Evolutionary conservation across 2,113 vertebrate species (phyloP).

Genomic region (Entelurus aequoreus): DNA sequence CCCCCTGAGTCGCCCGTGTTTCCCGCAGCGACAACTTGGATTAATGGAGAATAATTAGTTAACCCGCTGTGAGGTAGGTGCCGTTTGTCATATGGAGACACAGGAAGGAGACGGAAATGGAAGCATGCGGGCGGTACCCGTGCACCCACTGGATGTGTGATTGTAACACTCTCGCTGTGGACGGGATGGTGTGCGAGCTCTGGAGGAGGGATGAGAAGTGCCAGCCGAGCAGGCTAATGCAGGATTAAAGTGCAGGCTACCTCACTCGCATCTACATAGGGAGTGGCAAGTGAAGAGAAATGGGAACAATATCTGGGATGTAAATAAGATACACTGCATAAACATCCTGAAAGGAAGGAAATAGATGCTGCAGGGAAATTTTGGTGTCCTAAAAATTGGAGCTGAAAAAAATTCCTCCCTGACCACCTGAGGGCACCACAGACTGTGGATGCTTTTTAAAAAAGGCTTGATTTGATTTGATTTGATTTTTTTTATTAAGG

Average conservation of each 20-base stretch:
- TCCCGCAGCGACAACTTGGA: slow-evolving; percentile 45
- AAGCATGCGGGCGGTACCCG: slow-evolving; percentile 20
- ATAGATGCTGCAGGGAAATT: too few species aligned
- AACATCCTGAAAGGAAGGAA: not conserved
- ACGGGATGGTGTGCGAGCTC: slow-evolving; percentile 21
- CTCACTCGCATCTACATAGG: slow-evolving; percentile 20
- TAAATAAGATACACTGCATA: not conserved
- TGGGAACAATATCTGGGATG: not conserved
- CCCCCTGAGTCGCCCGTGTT: slow-evolving; percentile 5
- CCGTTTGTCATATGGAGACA: slow-evolving; percentile 50
- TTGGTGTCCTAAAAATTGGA: too few species aligned
- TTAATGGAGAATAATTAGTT: slow-evolving; percentile 67
- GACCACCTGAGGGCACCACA: too few species aligned
- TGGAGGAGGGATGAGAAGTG: slow-evolving; percentile 14
- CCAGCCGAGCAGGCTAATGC: slow-evolving; percentile 30
- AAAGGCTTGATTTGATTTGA: too few species aligned
- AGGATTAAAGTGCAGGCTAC: slow-evolving; percentile 31
- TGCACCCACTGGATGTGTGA: slow-evolving; percentile 34
- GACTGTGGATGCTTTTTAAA: too few species aligned
- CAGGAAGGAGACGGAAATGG: slow-evolving; percentile 17
- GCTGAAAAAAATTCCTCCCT: too few species aligned
- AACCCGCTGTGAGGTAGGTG: slow-evolving; percentile 45
- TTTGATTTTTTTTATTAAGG: too few species aligned
- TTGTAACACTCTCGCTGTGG: slow-evolving; percentile 20
- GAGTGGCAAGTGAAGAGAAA: not conserved